phyloP scores from a whole-genome alignment of 2,888 invertebrate genomes.

The Lissocephala sabroskyi region DNA sequence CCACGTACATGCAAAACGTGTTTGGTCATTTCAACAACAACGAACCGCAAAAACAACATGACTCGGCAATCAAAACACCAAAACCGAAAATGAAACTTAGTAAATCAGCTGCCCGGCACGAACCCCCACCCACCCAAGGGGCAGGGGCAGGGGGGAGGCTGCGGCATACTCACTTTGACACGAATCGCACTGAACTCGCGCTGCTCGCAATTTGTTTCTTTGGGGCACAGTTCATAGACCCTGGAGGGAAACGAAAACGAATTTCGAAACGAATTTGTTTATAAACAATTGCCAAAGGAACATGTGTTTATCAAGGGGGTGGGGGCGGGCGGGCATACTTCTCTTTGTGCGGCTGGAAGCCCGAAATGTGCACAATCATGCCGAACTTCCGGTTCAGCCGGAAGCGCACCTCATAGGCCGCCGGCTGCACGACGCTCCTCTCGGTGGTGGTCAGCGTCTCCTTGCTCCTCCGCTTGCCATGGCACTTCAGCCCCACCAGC shows the following conservation, averaged over 20 bases:
- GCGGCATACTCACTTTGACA: conserved; percentile 66
- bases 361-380: conserved; percentile 70
- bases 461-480: conserved; percentile 35
- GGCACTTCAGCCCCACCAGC: conserved; percentile 46
- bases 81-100: background rate
- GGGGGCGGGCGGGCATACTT: conserved; percentile 63
- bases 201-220: conserved; percentile 68
- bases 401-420: conserved; percentile 65
- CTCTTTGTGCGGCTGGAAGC: conserved; percentile 67
- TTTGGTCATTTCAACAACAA: conserved; percentile 52
- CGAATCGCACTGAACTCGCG: conserved; percentile 70
- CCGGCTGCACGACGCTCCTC: conserved; percentile 7
- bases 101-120: conserved; percentile 28
- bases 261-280: background rate
- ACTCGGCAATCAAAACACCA: conserved; percentile 11
- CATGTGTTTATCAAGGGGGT: conserved; percentile 32
- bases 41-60: conserved; percentile 23
- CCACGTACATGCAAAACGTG: conserved; percentile 38
- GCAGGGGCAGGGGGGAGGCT: conserved; percentile 13
- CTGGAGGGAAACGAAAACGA: conserved; percentile 35
- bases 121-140: conserved; percentile 28
- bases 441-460: conserved; percentile 17
- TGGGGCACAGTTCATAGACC: conserved; percentile 70
- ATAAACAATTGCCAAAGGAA: conserved; percentile 1
- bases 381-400: conserved; percentile 69